Evolutionary conservation across 1,140 invertebrate species (phyloP).

Genomic region (Temnothorax curvispinosus): DNA sequence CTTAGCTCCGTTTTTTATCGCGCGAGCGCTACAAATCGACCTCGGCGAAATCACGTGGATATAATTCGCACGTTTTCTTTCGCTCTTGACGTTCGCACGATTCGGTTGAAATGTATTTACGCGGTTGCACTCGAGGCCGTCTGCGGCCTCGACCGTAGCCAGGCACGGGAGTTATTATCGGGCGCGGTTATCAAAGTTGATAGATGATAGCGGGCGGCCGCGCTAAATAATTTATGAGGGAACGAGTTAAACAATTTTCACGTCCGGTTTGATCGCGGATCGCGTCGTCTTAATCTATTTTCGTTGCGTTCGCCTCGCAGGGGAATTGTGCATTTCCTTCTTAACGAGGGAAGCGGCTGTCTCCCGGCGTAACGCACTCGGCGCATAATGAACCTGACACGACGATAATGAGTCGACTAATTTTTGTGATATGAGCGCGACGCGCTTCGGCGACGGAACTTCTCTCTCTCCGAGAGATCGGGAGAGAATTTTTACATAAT

Average conservation of each 20-base stretch:
- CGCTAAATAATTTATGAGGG: slow-evolving; percentile 73
- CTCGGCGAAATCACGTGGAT: slow-evolving; percentile 18
- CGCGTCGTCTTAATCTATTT: slow-evolving; percentile 61
- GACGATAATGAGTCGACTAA: slow-evolving; percentile 71
- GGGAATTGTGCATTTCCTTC: slow-evolving; percentile 52
- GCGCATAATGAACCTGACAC: slow-evolving; percentile 71
- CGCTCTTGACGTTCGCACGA: slow-evolving; percentile 10
- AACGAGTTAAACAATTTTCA: slow-evolving; percentile 74
- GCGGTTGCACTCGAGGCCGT: slow-evolving; percentile 12
- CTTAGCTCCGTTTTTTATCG: not conserved
- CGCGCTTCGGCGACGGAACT: slow-evolving; percentile 3
- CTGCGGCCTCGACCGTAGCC: not conserved
- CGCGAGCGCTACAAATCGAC: not conserved
- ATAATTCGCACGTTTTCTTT: slow-evolving; percentile 15
- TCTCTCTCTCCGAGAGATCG: not conserved
- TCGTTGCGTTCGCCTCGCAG: slow-evolving; percentile 52
- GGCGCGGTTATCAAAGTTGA: slow-evolving; percentile 65
- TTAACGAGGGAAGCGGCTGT: slow-evolving; percentile 45
- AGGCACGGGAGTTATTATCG: slow-evolving; percentile 57
- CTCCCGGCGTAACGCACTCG: slow-evolving; percentile 37
- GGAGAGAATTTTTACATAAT: slow-evolving; percentile 16
- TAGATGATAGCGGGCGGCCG: slow-evolving; percentile 62
- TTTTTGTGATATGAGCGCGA: slow-evolving; percentile 50
- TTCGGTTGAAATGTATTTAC: slow-evolving; percentile 33
- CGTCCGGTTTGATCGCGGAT: slow-evolving; percentile 65